These are phyloP conservation scores for Drosophila punjabiensis DNA, from an alignment of 1,140 invertebrate genomes.

Conservation along the genomic window DNA sequence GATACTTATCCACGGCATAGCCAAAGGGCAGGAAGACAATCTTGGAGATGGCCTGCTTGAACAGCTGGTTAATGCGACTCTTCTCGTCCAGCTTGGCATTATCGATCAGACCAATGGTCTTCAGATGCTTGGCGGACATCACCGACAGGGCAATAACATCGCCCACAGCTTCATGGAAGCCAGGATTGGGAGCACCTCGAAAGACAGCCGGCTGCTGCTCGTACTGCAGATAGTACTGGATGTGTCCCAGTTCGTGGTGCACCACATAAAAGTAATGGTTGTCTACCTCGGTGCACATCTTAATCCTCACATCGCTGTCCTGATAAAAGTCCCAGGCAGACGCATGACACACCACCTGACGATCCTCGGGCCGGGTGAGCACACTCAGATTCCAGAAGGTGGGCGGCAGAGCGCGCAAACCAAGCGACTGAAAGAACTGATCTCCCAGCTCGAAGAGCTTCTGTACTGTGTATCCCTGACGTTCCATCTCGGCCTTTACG, in stretches of 20 bases:
- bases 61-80: conserved; percentile 80
- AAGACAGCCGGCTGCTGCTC: conserved; percentile 89
- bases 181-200: conserved; percentile 91
- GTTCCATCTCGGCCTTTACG: conserved; percentile 86
- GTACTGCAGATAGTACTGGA: conserved; percentile 91
- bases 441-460: conserved; percentile 89
- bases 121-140: conserved; percentile 87
- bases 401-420: conserved; percentile 92
- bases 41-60: conserved; percentile 87
- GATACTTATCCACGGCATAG: conserved; percentile 86
- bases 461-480: conserved; percentile 77
- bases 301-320: conserved; percentile 88
- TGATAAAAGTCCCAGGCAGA: conserved; percentile 93
- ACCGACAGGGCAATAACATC: conserved; percentile 89
- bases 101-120: conserved; percentile 86
- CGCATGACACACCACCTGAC: conserved; percentile 90
- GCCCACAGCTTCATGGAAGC: conserved; percentile 91
- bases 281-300: conserved; percentile 91
- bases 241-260: conserved; percentile 93
- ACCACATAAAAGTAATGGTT: conserved; percentile 89
- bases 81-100: conserved; percentile 68
- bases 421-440: conserved; percentile 94
- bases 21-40: conserved; percentile 88
- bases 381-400: conserved; percentile 93
- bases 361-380: conserved; percentile 88